Conservation (phyloP, 2,797 vertebrate species). For the Pteronotus mesoamericanus region DNA sequence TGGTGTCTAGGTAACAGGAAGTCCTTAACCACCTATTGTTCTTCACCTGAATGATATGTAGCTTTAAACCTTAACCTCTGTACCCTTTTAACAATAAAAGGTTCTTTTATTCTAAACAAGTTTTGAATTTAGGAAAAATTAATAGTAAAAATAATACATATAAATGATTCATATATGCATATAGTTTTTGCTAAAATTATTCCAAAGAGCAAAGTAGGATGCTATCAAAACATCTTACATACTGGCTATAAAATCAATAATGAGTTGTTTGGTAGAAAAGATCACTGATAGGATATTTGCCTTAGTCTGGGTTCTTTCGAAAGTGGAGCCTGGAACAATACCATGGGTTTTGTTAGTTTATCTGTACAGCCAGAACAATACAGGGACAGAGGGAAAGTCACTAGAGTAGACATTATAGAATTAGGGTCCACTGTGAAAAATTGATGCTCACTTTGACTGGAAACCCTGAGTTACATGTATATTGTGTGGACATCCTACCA, state of each 20-base stretch:
- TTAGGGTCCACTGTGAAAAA: background rate
- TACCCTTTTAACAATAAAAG: slow-evolving; percentile 17
- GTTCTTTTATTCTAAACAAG: slow-evolving; percentile 45
- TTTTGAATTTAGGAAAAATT: slow-evolving; percentile 37
- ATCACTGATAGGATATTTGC: background rate
- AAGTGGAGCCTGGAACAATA: background rate
- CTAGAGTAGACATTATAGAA: background rate
- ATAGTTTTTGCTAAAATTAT: background rate
- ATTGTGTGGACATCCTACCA: background rate
- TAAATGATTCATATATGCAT: background rate
- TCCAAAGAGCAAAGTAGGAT: slow-evolving; percentile 12
- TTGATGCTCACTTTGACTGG: background rate
- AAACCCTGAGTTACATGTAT: background rate
- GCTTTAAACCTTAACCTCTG: slow-evolving; percentile 2
- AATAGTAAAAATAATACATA: background rate
- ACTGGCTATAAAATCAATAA: background rate
- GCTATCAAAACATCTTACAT: background rate
- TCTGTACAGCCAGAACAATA: background rate
- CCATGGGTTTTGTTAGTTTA: background rate
- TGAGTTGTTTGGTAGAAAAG: background rate
- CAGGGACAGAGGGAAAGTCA: background rate
- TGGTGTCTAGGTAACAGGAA: slow-evolving; percentile 64
- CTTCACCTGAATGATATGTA: slow-evolving; percentile 56
- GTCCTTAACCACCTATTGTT: slow-evolving; percentile 22
- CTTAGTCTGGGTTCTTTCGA: background rate